phyloP scores from a whole-genome alignment of 2,797 vertebrate genomes.

The Pipistrellus pygmaeus region DNA sequence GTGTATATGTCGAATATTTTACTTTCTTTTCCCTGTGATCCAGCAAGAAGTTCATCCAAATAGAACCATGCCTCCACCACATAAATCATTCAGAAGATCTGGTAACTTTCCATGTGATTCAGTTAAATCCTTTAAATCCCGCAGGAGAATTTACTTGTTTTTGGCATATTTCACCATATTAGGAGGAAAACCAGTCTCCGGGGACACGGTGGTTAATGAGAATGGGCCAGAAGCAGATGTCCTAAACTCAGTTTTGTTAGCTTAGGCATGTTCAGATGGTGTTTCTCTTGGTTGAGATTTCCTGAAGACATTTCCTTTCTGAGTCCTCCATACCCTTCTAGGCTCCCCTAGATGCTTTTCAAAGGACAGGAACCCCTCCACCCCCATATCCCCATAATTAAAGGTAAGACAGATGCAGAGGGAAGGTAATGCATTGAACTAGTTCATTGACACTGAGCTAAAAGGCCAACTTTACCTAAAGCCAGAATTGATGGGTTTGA shows the following conservation, averaged over 20 bases:
- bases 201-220: slow-evolving; percentile 68
- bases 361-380: background rate
- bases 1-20: slow-evolving; percentile 64
- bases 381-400: background rate
- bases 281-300: slow-evolving; percentile 67
- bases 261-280: slow-evolving; percentile 60
- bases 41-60: slow-evolving; percentile 79
- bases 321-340: background rate
- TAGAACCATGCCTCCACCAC: slow-evolving; percentile 71
- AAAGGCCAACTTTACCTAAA: background rate
- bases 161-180: slow-evolving; percentile 81
- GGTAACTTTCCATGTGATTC: slow-evolving; percentile 80
- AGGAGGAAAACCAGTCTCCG: slow-evolving; percentile 75
- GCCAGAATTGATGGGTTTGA: background rate
- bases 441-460: background rate
- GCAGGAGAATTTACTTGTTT: slow-evolving; percentile 76
- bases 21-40: slow-evolving; percentile 72
- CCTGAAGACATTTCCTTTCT: slow-evolving; percentile 42
- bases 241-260: slow-evolving; percentile 60
- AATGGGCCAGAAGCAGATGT: slow-evolving; percentile 68
- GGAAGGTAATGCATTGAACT: background rate
- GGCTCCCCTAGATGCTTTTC: background rate
- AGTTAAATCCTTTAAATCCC: slow-evolving; percentile 77
- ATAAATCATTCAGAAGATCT: slow-evolving; percentile 79
- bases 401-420: slow-evolving; percentile 2